Evolutionary conservation across 2,113 vertebrate genomes (phyloP).

Genomic region (western clawed frog (Xenopus tropicalis)): UCB_Xtro_10.0 CM004444.2:130225001-130225500

Average conservation of each 20-base stretch:
- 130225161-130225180: background rate
- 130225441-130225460: slow-evolving; percentile 29
- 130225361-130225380: slow-evolving; percentile 55
- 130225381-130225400: slow-evolving; percentile 54
- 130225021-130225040: too few relatives aligned
- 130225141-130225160: slow-evolving; percentile 1
- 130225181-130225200: background rate
- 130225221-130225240: slow-evolving; percentile 42
- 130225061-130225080: too few relatives aligned
- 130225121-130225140: background rate
- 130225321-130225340: slow-evolving; percentile 55
- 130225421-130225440: slow-evolving; percentile 52
- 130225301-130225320: slow-evolving; percentile 53
- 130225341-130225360: slow-evolving; percentile 50
- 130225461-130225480: slow-evolving; percentile 40
- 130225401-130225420: slow-evolving; percentile 52
- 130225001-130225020: too few relatives aligned
- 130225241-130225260: slow-evolving; percentile 51
- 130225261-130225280: slow-evolving; percentile 52
- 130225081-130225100: too few relatives aligned
- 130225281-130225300: slow-evolving; percentile 56
- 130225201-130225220: background rate
- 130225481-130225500: too few relatives aligned
- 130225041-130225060: too few relatives aligned
- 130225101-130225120: background rate